These are phyloP conservation scores for Plagiodera versicolora DNA, from an alignment of 2,888 invertebrate genomes.

Conservation along the genomic window DNA sequence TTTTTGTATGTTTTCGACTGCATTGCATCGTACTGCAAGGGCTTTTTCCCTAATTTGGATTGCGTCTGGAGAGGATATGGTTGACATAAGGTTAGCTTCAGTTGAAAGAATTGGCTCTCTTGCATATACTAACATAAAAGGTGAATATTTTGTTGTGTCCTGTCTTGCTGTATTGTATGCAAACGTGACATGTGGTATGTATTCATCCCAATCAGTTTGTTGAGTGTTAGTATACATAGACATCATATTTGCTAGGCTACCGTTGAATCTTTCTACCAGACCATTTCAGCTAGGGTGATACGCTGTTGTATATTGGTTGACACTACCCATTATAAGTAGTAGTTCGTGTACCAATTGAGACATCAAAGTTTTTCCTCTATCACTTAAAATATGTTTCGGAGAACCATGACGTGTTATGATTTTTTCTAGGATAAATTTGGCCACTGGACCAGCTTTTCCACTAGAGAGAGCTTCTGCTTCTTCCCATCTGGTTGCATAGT, in stretches of 20 bases:
- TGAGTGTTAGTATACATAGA: constrained; percentile 26
- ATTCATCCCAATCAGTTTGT: constrained; percentile 22
- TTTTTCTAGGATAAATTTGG: constrained; percentile 18
- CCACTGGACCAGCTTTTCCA: constrained; percentile 30
- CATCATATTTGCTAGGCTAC: constrained; percentile 32
- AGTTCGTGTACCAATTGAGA: constrained; percentile 21
- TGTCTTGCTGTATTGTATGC: constrained; percentile 19
- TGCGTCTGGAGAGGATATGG: background rate
- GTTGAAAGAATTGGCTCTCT: constrained; percentile 15
- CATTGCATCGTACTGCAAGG: constrained; percentile 7
- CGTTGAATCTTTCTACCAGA: constrained; percentile 33
- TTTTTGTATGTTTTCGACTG: constrained; percentile 3
- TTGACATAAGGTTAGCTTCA: constrained; percentile 3
- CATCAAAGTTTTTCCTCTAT: constrained; percentile 26
- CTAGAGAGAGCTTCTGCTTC: constrained; percentile 29
- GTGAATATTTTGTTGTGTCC: constrained; percentile 16
- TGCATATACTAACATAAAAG: background rate
- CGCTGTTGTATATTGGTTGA: constrained; percentile 19
- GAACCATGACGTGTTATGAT: constrained; percentile 22
- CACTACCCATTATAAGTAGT: constrained; percentile 13
- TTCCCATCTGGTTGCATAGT: constrained; percentile 36
- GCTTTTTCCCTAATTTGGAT: constrained; percentile 1
- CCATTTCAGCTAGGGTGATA: constrained; percentile 29
- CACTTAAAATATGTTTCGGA: constrained; percentile 21
- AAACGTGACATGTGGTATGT: constrained; percentile 14